These are phyloP conservation scores for Sinhomidia bicolor DNA, from an alignment of 2,888 invertebrate species.

Conservation along the genomic window DNA sequence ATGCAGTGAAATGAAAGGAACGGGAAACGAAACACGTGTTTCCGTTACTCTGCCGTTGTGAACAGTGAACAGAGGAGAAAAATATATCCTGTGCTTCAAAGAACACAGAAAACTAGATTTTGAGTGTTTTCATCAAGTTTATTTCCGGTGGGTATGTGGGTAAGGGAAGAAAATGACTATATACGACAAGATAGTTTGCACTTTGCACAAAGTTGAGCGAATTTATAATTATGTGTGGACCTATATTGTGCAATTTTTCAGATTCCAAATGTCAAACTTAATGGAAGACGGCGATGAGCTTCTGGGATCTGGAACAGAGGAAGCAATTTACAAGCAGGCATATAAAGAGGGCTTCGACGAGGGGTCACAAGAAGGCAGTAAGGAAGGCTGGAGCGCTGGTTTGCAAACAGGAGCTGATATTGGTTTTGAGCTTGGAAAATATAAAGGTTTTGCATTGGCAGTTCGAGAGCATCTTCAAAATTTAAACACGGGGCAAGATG, in stretches of 20 bases:
- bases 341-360: slow-evolving; percentile 87
- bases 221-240: too few relatives aligned
- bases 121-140: too few relatives aligned
- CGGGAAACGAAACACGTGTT: too few relatives aligned
- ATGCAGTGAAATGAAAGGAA: too few relatives aligned
- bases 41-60: too few relatives aligned
- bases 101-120: too few relatives aligned
- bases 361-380: slow-evolving; percentile 85
- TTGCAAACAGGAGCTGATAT: slow-evolving; percentile 92
- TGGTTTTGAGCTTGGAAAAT: slow-evolving; percentile 90
- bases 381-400: slow-evolving; percentile 88
- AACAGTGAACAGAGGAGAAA: too few relatives aligned
- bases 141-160: background rate
- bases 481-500: background rate
- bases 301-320: slow-evolving; percentile 85
- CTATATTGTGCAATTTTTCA: too few relatives aligned
- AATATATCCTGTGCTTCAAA: too few relatives aligned
- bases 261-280: background rate
- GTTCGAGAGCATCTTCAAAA: slow-evolving; percentile 6
- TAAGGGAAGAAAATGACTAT: too few relatives aligned
- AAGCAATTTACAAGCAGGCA: slow-evolving; percentile 85
- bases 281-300: slow-evolving; percentile 83
- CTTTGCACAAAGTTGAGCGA: too few relatives aligned
- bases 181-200: too few relatives aligned
- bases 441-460: slow-evolving; percentile 83